phyloP scores from a whole-genome alignment of 2,113 vertebrate genomes.

The Myiozetetes cayanensis region DNA sequence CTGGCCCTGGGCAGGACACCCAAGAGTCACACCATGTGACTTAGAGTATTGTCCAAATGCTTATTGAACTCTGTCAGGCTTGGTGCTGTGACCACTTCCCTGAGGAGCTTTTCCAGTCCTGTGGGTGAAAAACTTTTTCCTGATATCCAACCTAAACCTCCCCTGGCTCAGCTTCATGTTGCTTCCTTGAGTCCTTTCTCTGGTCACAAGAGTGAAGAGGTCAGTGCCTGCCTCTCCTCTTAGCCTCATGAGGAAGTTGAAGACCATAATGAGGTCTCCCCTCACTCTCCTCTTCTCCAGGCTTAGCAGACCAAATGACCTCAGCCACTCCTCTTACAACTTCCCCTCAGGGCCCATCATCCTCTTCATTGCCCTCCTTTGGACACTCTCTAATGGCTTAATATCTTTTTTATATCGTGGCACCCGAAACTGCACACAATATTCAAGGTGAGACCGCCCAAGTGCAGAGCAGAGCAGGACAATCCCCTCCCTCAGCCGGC shows the following conservation, averaged over 20 bases:
- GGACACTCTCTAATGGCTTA: neutral
- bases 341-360: neutral
- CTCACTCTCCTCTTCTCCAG: neutral
- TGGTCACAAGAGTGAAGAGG: neutral
- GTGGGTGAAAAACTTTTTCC: neutral
- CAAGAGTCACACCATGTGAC: neutral
- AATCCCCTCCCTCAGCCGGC: neutral
- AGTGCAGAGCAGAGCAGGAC: neutral
- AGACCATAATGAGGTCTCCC: neutral
- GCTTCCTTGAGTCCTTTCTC: neutral
- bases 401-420: neutral
- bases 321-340: neutral
- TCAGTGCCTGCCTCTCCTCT: neutral
- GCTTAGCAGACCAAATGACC: neutral
- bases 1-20: neutral
- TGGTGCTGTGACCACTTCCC: neutral
- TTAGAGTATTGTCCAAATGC: neutral
- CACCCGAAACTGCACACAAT: neutral
- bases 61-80: neutral
- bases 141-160: neutral
- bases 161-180: neutral
- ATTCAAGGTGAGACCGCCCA: neutral
- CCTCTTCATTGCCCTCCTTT: neutral
- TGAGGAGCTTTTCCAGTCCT: neutral
- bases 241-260: neutral